Base-by-base conservation (phyloP, 2,797 vertebrate species). In the Anguilla pacifica region DNA sequence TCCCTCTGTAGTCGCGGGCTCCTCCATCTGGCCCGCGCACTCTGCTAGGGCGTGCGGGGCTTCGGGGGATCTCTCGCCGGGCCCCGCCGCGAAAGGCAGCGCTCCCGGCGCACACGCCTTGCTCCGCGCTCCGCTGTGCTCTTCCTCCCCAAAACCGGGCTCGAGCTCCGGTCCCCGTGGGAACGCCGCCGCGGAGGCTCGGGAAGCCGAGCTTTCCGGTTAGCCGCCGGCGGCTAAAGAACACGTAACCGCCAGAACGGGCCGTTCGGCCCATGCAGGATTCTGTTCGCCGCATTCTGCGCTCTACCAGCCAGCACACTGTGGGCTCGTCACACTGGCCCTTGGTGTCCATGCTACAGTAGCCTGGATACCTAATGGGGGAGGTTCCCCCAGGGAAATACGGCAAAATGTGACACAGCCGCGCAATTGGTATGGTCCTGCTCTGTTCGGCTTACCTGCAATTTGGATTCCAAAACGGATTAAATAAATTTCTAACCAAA, bases 21-120 rank as follows among this genome's bases (percentile, higher is more conserved):
- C 43, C 79, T 82, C 79, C 79, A 82, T 46, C 19, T 49, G 79
- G 79, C 43, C 79, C 79, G n/a, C 43, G 11, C 51, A 11, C 79
- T 51, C 79, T 13, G 25, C 46, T 10, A 11, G 46, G 79, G 39
- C 17, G 17, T 79, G 39, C 35, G 46, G 77, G 77, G 79, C 79
- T 51, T 82, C 22, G 46, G 79, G 31, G 79, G 43, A 82, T 51
- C 49, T 82, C 46, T 82, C 79, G 6, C 19, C 19, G 3, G 19
- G 79, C 46, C 79, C 22, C 11, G 46, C 79, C 13, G 46, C 25
- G 79, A n/a, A n/a, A 82, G 43, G 43, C 79, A n/a, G n/a, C 46
- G 10, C 79, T 19, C 43, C 39, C 19, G 51, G 79, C 46, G 3
- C 74, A 19, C 72, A 7, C 35, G 22, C 49, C 10, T 19, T n/a